Evolutionary conservation across 2,797 vertebrate genomes (phyloP).

Genomic region (Sorex maritimensis): DNA sequence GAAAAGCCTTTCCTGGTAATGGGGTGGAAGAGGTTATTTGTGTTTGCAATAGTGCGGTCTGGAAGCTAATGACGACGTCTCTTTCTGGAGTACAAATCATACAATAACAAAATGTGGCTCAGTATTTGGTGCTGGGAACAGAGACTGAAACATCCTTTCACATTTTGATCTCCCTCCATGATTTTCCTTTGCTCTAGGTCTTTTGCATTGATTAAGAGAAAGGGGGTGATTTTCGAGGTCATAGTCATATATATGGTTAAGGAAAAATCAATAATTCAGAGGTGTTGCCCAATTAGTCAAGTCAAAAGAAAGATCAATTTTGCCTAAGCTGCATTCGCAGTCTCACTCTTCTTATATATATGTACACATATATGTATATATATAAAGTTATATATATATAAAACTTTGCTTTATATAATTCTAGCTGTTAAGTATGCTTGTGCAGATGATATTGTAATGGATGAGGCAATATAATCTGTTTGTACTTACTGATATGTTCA

Average conservation of each 20-base stretch:
- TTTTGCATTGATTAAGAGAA: conserved; percentile 27
- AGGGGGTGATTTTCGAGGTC: background rate
- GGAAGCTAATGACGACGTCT: background rate
- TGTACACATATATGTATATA: too few relatives aligned
- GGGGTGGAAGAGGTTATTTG: background rate
- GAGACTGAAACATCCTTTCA: background rate
- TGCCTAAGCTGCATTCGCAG: background rate
- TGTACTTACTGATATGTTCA: conserved; percentile 35
- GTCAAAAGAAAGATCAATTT: conserved; percentile 22
- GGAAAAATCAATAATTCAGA: background rate
- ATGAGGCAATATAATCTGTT: background rate
- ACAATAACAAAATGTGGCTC: background rate
- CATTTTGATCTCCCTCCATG: background rate
- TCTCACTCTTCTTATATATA: background rate
- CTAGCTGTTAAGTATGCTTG: background rate
- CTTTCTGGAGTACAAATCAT: conserved; percentile 3
- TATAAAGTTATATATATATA: too few relatives aligned
- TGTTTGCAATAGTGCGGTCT: background rate
- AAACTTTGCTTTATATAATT: conserved; percentile 4
- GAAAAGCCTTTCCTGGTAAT: background rate
- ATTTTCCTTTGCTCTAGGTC: background rate
- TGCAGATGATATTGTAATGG: background rate
- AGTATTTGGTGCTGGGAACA: background rate
- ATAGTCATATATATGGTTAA: background rate
- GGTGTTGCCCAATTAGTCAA: background rate